Conservation (phyloP, 35 echinoderm and acorn worm genomes). For the Eucidaris tribuloides region DNA sequence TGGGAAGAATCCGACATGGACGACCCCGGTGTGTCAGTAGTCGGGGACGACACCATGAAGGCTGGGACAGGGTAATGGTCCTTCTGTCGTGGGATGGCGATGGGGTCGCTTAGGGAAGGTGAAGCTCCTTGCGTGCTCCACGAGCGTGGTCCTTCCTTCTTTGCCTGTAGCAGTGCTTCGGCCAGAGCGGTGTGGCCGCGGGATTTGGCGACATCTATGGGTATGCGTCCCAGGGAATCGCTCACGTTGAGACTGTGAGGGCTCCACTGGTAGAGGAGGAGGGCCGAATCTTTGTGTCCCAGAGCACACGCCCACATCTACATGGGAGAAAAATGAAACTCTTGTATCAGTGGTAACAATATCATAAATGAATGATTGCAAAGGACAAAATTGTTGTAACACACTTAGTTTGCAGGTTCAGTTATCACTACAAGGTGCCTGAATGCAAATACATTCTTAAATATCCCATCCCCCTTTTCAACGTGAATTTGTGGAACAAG, state of each 20-base stretch:
- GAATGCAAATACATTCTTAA: too few species aligned
- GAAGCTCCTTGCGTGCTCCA: not conserved
- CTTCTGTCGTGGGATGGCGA: conserved; percentile 55
- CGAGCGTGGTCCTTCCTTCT: conserved; percentile 12
- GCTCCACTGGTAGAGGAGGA: conserved; percentile 85
- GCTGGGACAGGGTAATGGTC: conserved; percentile 33
- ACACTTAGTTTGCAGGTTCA: too few species aligned
- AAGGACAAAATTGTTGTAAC: too few species aligned
- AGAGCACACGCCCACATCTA: conserved; percentile 97
- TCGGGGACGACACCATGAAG: conserved; percentile 87
- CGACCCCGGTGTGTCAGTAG: conserved; percentile 54
- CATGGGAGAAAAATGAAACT: not conserved
- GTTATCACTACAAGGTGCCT: too few species aligned
- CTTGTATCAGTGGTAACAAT: too few species aligned
- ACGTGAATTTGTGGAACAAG: too few species aligned
- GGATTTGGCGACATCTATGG: conserved; percentile 68
- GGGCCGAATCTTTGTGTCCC: conserved; percentile 76
- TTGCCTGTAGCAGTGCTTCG: conserved; percentile 47
- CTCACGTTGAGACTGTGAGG: conserved; percentile 58
- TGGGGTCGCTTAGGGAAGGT: conserved; percentile 39
- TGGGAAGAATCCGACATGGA: conserved; percentile 41
- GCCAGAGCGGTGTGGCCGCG: conserved; percentile 76
- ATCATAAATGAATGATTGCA: too few species aligned
- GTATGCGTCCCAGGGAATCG: conserved; percentile 68
- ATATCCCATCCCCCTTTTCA: too few species aligned